Conservation (phyloP, 2,797 vertebrate species). For the Vultur gryphus region DNA sequence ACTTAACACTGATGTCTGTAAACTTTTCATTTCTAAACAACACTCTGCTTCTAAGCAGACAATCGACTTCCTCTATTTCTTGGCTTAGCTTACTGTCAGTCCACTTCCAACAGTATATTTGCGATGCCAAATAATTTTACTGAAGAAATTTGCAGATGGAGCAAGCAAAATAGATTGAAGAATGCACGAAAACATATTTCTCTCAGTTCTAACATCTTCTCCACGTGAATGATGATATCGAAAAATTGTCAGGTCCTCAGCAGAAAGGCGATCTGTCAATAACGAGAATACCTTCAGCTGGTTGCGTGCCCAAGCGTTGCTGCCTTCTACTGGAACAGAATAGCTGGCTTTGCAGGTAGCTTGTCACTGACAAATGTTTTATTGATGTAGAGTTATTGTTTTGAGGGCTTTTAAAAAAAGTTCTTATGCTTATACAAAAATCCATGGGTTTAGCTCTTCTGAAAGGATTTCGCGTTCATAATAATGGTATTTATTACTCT, state of each 20-base stretch:
- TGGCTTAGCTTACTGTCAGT: neutral
- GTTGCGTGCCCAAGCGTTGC: neutral
- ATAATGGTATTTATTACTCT: neutral
- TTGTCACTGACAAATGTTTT: neutral
- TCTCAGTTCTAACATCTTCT: neutral
- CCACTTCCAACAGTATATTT: neutral
- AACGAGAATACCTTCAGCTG: neutral
- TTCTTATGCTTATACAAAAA: neutral
- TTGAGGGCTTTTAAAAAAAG: neutral
- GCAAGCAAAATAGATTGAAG: neutral
- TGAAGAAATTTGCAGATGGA: neutral
- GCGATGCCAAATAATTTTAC: neutral
- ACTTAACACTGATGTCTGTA: neutral
- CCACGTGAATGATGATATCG: neutral
- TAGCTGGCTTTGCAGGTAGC: neutral
- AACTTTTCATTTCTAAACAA: neutral
- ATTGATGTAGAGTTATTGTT: neutral
- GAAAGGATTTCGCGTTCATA: neutral
- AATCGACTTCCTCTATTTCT: neutral
- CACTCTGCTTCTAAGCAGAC: neutral
- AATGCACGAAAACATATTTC: neutral
- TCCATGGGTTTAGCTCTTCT: neutral
- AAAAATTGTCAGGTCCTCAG: neutral
- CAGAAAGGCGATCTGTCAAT: neutral
- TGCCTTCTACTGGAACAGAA: neutral